Conservation (phyloP, 2,797 vertebrate genomes). For the Arremon aurantiirostris region DNA sequence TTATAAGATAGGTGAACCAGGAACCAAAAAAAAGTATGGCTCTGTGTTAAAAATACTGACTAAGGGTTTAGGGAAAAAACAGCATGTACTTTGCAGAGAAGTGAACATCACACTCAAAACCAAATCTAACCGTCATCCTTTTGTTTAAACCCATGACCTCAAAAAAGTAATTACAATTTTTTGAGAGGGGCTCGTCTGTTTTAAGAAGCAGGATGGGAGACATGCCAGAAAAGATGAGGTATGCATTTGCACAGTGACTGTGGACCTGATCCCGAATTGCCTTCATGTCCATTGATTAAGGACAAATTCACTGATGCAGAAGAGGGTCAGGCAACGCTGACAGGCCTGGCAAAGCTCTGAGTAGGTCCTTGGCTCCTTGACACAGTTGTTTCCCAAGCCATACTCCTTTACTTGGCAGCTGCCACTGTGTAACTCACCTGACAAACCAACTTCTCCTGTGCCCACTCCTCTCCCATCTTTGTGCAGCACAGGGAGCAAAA, state of each 20-base stretch:
- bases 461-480: not conserved
- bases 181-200: not conserved
- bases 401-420: not conserved
- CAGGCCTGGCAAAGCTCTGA: not conserved
- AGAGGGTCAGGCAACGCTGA: not conserved
- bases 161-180: not conserved
- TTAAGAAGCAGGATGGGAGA: not conserved
- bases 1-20: not conserved
- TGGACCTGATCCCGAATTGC: rapidly evolving
- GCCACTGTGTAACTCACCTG: not conserved
- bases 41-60: conserved; percentile 8
- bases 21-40: not conserved
- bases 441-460: not conserved
- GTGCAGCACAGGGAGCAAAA: not conserved
- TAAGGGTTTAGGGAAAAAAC: not conserved
- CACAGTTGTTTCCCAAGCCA: not conserved
- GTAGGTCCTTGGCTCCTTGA: not conserved
- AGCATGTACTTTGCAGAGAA: not conserved
- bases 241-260: not conserved
- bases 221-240: not conserved
- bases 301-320: not conserved
- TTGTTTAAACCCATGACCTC: not conserved
- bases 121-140: not conserved
- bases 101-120: not conserved
- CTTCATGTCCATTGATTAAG: not conserved